Base-by-base conservation (phyloP, 2,797 vertebrate species). In the Channallabes apus region DNA sequence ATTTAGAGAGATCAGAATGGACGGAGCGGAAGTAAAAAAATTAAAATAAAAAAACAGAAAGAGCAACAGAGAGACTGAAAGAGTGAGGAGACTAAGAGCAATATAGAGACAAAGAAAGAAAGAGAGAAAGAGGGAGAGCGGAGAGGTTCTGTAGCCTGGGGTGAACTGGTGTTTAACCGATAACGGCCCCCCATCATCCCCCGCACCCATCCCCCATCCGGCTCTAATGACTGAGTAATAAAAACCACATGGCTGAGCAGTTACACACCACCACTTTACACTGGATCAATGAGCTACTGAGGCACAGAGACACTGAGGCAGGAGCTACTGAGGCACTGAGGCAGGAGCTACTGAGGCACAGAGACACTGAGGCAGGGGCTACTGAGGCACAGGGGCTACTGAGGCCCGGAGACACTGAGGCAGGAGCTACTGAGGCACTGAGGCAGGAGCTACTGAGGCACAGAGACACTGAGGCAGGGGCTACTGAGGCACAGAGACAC, bases 161-260 rank as follows among this genome's bases (percentile, higher is more conserved):
- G 91, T 92, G 80, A 83, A 88, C 90, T 94, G 88, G 89, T 91
- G 92, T 90, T 90, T 87, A 90, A 90, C 90, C 89, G 85, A 88
- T 84, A 89, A 93, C 81, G 84, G 80, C 83, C 87, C 90, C 91
- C 82, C n/a, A 65, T 90, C 92, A 91, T 11, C 8, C 46, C 46
- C 46, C 9, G 6, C 41, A 1, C 8, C 41, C 41, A 9, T 82
- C 87, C 90, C 91, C 82, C 84, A 27, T 58, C 17, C 81, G 89
- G 88, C 86, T 89, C 88, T 92, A 92, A 94, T 89, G 87, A 72
- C 91, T 91, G 83, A 86, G 84, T 94, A 95, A 95, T 94, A 93
- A 94, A 94, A 93, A 87, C 89, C 95, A 94, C 93, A 94, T 94
- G 94, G 87, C 84, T 90, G 91, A 94, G 89, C 90, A 92, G 90